These are phyloP conservation scores for Drosophila pruinosa DNA, from an alignment of 1,140 invertebrate species.

Conservation along the genomic window DNA sequence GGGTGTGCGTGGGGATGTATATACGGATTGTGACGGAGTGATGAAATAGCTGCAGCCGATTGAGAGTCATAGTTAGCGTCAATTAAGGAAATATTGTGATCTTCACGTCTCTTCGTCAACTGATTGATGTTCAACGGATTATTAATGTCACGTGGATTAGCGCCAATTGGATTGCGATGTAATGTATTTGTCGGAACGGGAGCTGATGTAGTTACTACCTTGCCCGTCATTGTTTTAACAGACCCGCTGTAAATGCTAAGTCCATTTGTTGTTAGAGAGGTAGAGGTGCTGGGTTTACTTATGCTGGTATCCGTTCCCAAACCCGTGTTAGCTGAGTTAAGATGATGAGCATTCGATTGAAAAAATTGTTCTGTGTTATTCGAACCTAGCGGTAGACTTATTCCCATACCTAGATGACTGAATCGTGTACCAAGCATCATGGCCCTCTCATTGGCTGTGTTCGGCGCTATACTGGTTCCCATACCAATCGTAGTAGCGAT, in stretches of 20 bases:
- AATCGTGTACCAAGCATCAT: slow-evolving; percentile 74
- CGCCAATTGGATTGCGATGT: slow-evolving; percentile 89
- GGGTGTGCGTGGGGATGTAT: slow-evolving; percentile 28
- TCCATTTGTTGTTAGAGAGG: slow-evolving; percentile 35
- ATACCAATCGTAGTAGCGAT: neutral
- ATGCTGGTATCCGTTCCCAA: slow-evolving; percentile 8
- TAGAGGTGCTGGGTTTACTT: slow-evolving; percentile 5
- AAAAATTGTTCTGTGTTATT: slow-evolving; percentile 44
- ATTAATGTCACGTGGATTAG: slow-evolving; percentile 94
- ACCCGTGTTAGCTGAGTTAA: neutral
- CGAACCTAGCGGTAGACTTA: slow-evolving; percentile 38
- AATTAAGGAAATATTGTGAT: slow-evolving; percentile 29
- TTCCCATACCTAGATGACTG: slow-evolving; percentile 73
- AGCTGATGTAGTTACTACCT: neutral
- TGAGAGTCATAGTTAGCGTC: slow-evolving; percentile 2
- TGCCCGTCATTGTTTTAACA: neutral
- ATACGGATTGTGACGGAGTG: slow-evolving; percentile 7
- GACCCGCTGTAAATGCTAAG: slow-evolving; percentile 19
- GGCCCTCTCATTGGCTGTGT: slow-evolving; percentile 44
- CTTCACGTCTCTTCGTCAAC: slow-evolving; percentile 85
- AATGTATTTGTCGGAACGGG: slow-evolving; percentile 2
- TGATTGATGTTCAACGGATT: slow-evolving; percentile 95
- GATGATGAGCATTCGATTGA: slow-evolving; percentile 12
- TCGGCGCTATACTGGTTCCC: slow-evolving; percentile 6
- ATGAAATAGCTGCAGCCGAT: neutral